phyloP scores from a whole-genome alignment of 1,140 invertebrate genomes.

The Danaus melanippus region DNA sequence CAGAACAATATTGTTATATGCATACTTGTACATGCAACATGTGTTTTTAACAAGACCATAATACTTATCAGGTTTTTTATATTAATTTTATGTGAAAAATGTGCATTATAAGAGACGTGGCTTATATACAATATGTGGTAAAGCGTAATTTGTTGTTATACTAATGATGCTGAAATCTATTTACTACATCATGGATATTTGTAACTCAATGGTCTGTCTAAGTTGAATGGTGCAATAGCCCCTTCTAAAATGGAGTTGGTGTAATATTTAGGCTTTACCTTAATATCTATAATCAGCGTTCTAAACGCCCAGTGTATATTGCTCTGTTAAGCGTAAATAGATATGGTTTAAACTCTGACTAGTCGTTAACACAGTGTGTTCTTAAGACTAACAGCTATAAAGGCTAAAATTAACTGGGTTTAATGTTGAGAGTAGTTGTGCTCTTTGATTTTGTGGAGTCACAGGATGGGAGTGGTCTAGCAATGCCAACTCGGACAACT shows the following conservation, averaged over 20 bases:
- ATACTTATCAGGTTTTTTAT: too few species aligned
- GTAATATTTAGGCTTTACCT: slow-evolving; percentile 16
- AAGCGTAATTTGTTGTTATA: slow-evolving; percentile 62
- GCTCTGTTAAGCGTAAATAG: slow-evolving; percentile 45
- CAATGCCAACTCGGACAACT: slow-evolving; percentile 82
- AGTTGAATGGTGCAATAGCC: slow-evolving; percentile 14
- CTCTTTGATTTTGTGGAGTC: slow-evolving; percentile 61
- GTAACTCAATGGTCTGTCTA: too few species aligned
- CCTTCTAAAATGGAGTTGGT: slow-evolving; percentile 12
- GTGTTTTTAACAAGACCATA: neutral
- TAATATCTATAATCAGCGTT: slow-evolving; percentile 18
- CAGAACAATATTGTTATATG: too few species aligned
- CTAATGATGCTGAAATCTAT: slow-evolving; percentile 42
- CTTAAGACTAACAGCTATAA: slow-evolving; percentile 1
- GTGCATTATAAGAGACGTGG: slow-evolving; percentile 50
- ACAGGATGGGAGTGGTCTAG: slow-evolving; percentile 53
- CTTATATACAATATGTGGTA: slow-evolving; percentile 49
- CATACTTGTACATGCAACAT: neutral
- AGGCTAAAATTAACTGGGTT: slow-evolving; percentile 54
- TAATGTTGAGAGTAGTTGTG: slow-evolving; percentile 51
- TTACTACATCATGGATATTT: neutral
- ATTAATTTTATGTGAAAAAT: slow-evolving; percentile 10
- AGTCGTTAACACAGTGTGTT: slow-evolving; percentile 50
- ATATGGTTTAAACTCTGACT: slow-evolving; percentile 66
- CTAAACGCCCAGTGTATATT: slow-evolving; percentile 31